Base-by-base conservation (phyloP, 2,888 invertebrate species). In the Paralinhomoeus sp. region DNA sequence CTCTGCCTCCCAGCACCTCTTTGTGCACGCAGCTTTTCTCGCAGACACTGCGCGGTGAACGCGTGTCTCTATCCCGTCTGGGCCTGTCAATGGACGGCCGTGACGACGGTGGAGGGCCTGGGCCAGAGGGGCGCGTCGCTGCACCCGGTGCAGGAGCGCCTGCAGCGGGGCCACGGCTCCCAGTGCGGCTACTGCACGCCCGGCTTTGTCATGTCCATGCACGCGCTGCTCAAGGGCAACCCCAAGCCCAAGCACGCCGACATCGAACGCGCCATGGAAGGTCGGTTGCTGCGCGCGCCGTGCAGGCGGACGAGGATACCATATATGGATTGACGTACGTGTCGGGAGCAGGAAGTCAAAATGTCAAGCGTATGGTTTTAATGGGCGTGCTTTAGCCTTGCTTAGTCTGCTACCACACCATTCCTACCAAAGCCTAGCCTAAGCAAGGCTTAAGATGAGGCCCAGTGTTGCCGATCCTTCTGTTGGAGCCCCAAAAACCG, bases 111-210 rank as follows among this genome's bases (percentile, higher is more conserved):
- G 1, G 89, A 91, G 68, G 89, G 87, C 0, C 80, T 89, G 38
- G 85, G 87, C 2, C 80, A 76, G 44, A 76, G 77, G 0, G 73
- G 72, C 62, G 75, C 75, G 1, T 49, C 54, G 18, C 67, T 84
- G 23, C 84, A 85, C 64, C 79, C 84, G 0, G 78, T 80, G 15
- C 17, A 31, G 33, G 18, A 37, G 50, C 51, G 47, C 3, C 37
- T 45, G 7, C 17, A 21, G 13, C 27, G 21, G 2, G 73, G 81
- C 0, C 85, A 89, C 58, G 89, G 89, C 0, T 81, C 85, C 0
- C 89, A 89, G 64, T 89, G 89, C 61, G 87, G 87, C 1, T 87
- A 83, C 62, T 87, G 87, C n/a, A n/a, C n/a, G n/a, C n/a, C n/a
- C n/a, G n/a, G n/a, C n/a, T n/a, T n/a, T n/a, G n/a, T n/a, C n/a